Percentiles rank a stretch among this genome's conserved stretches.
These are phyloP conservation scores for Myotis yumanensis DNA, from an alignment of 2,113 vertebrate species.

Conservation along the genomic window DNA sequence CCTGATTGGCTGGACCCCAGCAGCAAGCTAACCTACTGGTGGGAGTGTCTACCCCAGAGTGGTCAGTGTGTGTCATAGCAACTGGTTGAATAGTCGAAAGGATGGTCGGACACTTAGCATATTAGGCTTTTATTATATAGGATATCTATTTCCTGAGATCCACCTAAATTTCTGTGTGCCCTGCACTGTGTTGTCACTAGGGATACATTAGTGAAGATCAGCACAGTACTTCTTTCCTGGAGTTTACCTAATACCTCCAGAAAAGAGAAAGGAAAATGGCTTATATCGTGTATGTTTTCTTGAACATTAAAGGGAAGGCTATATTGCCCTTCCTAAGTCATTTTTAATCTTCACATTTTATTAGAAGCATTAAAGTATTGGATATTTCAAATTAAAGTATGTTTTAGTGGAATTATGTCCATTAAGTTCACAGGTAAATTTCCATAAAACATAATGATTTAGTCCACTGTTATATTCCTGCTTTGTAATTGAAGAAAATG, in stretches of 20 bases:
- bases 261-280: background rate
- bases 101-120: too few species aligned
- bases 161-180: background rate
- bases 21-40: too few species aligned
- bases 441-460: background rate
- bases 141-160: background rate
- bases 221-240: rapidly evolving
- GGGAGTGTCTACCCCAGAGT: too few species aligned
- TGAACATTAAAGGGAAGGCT: background rate
- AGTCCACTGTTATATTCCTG: background rate
- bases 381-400: slow-evolving; percentile 1
- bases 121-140: too few species aligned
- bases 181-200: background rate
- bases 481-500: background rate
- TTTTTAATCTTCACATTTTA: background rate
- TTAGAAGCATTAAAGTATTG: background rate
- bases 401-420: background rate
- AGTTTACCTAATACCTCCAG: background rate
- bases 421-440: background rate
- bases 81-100: too few species aligned
- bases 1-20: too few species aligned
- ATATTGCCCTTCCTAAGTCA: background rate
- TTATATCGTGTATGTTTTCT: rapidly evolving
- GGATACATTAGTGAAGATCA: background rate
- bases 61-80: too few species aligned